These are phyloP conservation scores for Petrocephalus sullivani DNA, from an alignment of 2,797 vertebrate species.

Conservation along the genomic window DNA sequence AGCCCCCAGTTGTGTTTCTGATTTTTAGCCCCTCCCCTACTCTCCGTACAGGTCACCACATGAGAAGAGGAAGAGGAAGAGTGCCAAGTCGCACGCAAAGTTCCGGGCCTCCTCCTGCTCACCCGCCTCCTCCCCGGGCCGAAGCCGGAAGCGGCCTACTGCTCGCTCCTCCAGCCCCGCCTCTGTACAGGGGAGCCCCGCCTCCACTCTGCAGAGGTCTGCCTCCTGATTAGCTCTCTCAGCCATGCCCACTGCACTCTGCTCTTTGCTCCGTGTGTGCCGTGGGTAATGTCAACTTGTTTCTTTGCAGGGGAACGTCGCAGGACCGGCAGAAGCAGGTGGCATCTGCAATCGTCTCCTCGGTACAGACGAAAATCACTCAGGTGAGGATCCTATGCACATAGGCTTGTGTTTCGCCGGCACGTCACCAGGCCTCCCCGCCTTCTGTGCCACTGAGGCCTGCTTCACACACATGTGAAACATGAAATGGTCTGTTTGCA, in stretches of 20 bases:
- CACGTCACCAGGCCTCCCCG: too few relatives aligned
- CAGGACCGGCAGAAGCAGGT: conserved; percentile 92
- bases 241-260: neutral
- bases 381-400: conserved; percentile 67
- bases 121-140: conserved; percentile 69
- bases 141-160: conserved; percentile 53
- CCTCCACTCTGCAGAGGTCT: conserved; percentile 80
- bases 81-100: conserved; percentile 63
- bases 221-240: conserved; percentile 61
- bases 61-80: conserved; percentile 74
- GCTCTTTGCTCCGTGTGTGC: neutral
- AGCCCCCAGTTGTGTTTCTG: neutral
- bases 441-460: neutral
- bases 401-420: neutral
- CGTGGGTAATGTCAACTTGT: neutral
- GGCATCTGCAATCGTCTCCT: conserved; percentile 87
- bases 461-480: too few relatives aligned
- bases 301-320: conserved; percentile 72
- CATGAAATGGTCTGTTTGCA: neutral
- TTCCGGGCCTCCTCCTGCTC: conserved; percentile 70
- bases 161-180: conserved; percentile 61
- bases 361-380: conserved; percentile 98
- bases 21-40: neutral
- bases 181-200: conserved; percentile 81
- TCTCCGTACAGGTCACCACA: conserved; percentile 61